Conservation (phyloP, 2,113 vertebrate species). For the Sorex fumeus region DNA sequence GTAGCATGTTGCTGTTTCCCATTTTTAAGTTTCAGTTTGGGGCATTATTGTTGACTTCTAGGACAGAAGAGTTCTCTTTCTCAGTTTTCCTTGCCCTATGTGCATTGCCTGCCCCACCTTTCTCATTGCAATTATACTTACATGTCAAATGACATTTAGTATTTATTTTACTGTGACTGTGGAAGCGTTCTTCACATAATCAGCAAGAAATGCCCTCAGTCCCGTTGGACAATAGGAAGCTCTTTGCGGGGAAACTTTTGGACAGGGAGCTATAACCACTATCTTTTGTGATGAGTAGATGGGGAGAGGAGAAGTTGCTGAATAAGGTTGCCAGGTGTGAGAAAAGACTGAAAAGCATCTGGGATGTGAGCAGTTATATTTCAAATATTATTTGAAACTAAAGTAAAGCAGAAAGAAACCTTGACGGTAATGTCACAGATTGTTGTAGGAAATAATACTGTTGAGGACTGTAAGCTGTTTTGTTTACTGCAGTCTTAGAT, state of each 20-base stretch:
- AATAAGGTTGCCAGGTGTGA: not conserved
- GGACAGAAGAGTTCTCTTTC: not conserved
- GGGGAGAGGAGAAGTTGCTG: not conserved
- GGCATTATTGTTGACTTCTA: not conserved
- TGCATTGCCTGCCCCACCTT: not conserved
- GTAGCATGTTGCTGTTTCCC: not conserved
- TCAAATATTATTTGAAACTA: not conserved
- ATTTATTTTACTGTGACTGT: not conserved
- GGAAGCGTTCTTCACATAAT: not conserved
- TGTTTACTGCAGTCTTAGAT: not conserved
- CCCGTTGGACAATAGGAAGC: not conserved
- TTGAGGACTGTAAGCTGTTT: not conserved
- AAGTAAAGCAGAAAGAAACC: constrained; percentile 5
- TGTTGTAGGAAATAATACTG: not conserved
- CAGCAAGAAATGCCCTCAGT: not conserved
- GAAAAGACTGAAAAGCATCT: not conserved
- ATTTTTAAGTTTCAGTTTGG: not conserved
- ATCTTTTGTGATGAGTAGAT: not conserved
- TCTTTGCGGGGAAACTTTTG: not conserved
- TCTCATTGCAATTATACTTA: constrained; percentile 10
- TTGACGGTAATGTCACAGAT: not conserved
- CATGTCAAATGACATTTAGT: not conserved
- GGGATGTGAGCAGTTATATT: not conserved
- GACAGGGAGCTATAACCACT: not conserved
- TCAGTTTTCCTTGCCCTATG: not conserved